Evolutionary conservation across 2,888 invertebrate genomes (phyloP), one percentile per base, ranked within the genome.

Genomic region (Parnassius mnemosyne): DNA sequence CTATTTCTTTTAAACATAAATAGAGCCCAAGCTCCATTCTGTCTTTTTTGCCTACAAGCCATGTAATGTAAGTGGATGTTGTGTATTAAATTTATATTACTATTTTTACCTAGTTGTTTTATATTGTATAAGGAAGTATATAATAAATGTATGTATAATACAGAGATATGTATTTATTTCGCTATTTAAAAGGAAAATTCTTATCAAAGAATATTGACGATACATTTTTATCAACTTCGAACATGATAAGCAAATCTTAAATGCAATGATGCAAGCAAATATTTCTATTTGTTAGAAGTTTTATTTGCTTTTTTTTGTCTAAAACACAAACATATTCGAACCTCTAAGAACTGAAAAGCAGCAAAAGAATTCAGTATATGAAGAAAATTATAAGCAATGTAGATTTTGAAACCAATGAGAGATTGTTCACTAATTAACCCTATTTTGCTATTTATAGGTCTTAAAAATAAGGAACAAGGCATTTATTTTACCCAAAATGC

Each of bases 61-160:
- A 64, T 66, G 64, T 63, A 61, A 56, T 65, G 65, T 69, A 70
- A 70, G 68, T 70, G 70, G 65, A 71, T 71, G 66, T 71, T 73
- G 69, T 78, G 73, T 78, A 74, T 69, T 75, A 75, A 78, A 71
- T 68, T 72, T 69, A 66, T 73, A 73, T 69, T 74, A 50, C 68
- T 77, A 71, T 73, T 66, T 74, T 78, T 79, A 76, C 76, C 73
- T 76, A 76, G 74, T 76, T 75, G 78, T 84, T 84, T 83, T 82
- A 71, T 81, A 81, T 76, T 79, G 73, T 80, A 73, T 81, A 80
- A 81, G 75, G 69, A 80, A 81, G 75, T 69, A 72, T 66, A 71
- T 75, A 82, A 83, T 80, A 80, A 80, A 81, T 76, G 68, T 79
- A 80, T 83, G 76, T 83, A 83, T 84, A 81, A 79, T 74, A 75